Percentiles rank a stretch among this genome's conserved stretches.
Conservation (phyloP, 2,797 vertebrate species). For the Holocentrus rufus region DNA sequence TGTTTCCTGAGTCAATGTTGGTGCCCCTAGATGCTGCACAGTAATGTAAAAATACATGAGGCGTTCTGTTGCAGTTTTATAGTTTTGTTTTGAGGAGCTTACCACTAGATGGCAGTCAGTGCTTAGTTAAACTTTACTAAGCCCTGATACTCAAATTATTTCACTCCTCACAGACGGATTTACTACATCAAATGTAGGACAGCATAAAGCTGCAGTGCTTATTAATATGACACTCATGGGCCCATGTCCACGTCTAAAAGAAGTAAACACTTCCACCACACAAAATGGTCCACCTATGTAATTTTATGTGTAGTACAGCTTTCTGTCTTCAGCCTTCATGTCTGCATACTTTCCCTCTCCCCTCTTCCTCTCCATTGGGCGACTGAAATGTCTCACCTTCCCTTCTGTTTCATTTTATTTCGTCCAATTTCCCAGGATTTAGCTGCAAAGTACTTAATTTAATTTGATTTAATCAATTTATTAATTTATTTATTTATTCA, state of each 20-base stretch:
- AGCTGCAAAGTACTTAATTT: too few relatives aligned
- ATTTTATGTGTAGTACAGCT: background rate
- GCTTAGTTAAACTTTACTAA: background rate
- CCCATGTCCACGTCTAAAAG: background rate
- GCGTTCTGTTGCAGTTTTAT: background rate
- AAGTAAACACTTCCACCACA: background rate
- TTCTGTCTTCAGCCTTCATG: background rate
- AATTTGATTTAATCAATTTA: too few relatives aligned
- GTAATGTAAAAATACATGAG: background rate
- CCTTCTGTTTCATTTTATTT: background rate
- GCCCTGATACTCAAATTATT: background rate
- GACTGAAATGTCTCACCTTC: background rate
- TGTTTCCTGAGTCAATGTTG: too few relatives aligned
- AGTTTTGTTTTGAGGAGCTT: background rate
- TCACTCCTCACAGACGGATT: background rate
- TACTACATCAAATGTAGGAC: background rate
- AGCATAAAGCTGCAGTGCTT: background rate
- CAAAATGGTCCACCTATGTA: background rate
- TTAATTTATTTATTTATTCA: too few relatives aligned
- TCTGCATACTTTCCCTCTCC: background rate
- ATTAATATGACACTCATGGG: background rate
- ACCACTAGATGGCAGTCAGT: slow-evolving; percentile 63
- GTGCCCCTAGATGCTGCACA: background rate
- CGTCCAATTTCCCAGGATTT: too few relatives aligned
- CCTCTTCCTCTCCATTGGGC: background rate